Conservation (phyloP, 1,140 invertebrate species). For the Trachymyrmex cornetzi region DNA sequence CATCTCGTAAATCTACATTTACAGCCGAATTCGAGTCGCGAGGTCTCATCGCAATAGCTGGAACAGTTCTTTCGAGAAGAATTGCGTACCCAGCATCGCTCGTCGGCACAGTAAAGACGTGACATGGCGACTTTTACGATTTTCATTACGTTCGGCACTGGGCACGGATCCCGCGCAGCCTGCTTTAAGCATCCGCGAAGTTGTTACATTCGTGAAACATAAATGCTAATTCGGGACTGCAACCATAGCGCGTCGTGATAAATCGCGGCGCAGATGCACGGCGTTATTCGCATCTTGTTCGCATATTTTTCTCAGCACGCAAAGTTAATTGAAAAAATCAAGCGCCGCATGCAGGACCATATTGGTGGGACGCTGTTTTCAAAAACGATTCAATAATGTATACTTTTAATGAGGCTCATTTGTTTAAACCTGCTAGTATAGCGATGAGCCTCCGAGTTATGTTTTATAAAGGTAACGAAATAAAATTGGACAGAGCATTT, state of each 20-base stretch:
- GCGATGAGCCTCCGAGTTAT: background rate
- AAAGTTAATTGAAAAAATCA: slow-evolving; percentile 81
- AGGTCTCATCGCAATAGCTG: slow-evolving; percentile 44
- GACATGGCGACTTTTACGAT: slow-evolving; percentile 21
- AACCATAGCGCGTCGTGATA: slow-evolving; percentile 63
- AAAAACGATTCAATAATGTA: slow-evolving; percentile 33
- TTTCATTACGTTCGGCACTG: slow-evolving; percentile 37
- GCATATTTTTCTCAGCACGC: slow-evolving; percentile 71
- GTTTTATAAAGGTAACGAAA: slow-evolving; percentile 31
- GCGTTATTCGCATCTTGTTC: slow-evolving; percentile 75
- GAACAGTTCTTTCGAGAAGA: background rate
- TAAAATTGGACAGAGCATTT: background rate
- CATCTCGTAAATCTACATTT: slow-evolving; percentile 69
- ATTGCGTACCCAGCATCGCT: background rate
- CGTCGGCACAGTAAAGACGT: background rate
- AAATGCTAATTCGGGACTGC: slow-evolving; percentile 74
- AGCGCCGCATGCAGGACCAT: slow-evolving; percentile 43
- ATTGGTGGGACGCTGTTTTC: slow-evolving; percentile 51
- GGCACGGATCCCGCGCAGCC: background rate
- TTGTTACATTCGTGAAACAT: slow-evolving; percentile 72
- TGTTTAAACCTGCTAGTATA: slow-evolving; percentile 14
- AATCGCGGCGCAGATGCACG: slow-evolving; percentile 72
- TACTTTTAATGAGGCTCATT: slow-evolving; percentile 12
- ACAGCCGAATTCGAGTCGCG: slow-evolving; percentile 62
- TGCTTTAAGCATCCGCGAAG: slow-evolving; percentile 66